Evolutionary conservation across 2,797 vertebrate species (phyloP), one percentile per base, ranked within the genome.

Genomic region (Danio aesculapii): DNA sequence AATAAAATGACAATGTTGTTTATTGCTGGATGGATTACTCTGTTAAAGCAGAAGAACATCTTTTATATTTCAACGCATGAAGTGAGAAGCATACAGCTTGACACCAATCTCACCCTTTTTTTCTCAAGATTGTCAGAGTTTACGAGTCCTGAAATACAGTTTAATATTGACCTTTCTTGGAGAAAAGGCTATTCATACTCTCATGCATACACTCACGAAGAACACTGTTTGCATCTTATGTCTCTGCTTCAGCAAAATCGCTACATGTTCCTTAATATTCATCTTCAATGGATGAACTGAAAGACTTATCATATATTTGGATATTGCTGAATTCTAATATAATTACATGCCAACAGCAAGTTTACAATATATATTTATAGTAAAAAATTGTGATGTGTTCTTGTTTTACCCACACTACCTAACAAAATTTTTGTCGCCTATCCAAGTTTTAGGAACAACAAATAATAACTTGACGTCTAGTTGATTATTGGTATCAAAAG

Each of bases 11-110:
- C 8, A 59, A 4, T 16, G 30, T 58, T 47, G 30, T 59, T 73
- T 12, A 73, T 57, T 44, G 52, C 21, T 57, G 70, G 3, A 57
- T 73, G 41, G 58, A 58, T 72, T 13, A 58, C 44, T 58, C 12
- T 12, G 46, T 64, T 9, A 46, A 66, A 10, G n/a, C 16, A 66
- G 21, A 47, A 30, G 0, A 50, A 69, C 8, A 7, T 39, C 47
- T 6, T 30, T 50, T 19, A 52, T 58, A 10, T 6, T 58, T 58
- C 10, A 58, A 4, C 2, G 9, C 19, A 11, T 41, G 7, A 5
- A 4, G 12, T 55, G 30, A 17, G 30, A 55, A 43, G 16, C 30
- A 30, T 8, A 70, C 21, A 1, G 5, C 30, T 39, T 69, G 57
- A 59, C 19, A 19, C 8, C 19, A 21, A 19, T 58, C 19, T 11